These are phyloP conservation scores for Apamea anceps DNA, from an alignment of 2,888 invertebrate genomes.

Conservation along the genomic window DNA sequence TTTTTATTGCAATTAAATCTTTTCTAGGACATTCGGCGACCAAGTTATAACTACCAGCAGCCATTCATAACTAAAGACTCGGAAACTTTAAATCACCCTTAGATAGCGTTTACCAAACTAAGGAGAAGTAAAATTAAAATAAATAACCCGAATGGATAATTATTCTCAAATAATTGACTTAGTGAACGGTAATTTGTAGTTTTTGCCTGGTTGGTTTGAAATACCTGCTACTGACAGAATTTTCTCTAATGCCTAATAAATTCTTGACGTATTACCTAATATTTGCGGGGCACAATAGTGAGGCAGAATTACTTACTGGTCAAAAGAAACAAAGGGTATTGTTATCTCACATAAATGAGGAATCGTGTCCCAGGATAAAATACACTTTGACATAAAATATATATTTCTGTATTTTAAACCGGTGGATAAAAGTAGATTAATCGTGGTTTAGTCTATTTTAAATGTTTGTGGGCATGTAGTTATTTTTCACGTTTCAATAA, in stretches of 20 bases:
- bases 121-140: constrained; percentile 43
- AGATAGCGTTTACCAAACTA: constrained; percentile 14
- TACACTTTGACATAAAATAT: constrained; percentile 76
- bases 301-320: constrained; percentile 74
- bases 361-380: constrained; percentile 74
- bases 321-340: constrained; percentile 76
- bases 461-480: constrained; percentile 5
- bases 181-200: neutral
- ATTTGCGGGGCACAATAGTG: constrained; percentile 63
- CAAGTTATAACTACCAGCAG: constrained; percentile 46
- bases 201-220: constrained; percentile 15
- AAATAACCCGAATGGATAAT: constrained; percentile 17
- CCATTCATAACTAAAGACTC: constrained; percentile 42
- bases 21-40: constrained; percentile 35
- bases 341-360: constrained; percentile 74
- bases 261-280: constrained; percentile 48
- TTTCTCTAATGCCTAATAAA: constrained; percentile 17
- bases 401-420: constrained; percentile 67
- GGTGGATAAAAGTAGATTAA: constrained; percentile 43
- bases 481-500: constrained; percentile 31
- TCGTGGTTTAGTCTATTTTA: constrained; percentile 27
- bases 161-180: constrained; percentile 8
- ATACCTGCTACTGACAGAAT: constrained; percentile 11
- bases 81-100: constrained; percentile 48
- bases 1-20: constrained; percentile 36